A percentile compares a stretch with the other conserved stretches of the same genome.
phyloP scores from a whole-genome alignment of 1,140 invertebrate genomes.

The Phocides pigmalion region DNA sequence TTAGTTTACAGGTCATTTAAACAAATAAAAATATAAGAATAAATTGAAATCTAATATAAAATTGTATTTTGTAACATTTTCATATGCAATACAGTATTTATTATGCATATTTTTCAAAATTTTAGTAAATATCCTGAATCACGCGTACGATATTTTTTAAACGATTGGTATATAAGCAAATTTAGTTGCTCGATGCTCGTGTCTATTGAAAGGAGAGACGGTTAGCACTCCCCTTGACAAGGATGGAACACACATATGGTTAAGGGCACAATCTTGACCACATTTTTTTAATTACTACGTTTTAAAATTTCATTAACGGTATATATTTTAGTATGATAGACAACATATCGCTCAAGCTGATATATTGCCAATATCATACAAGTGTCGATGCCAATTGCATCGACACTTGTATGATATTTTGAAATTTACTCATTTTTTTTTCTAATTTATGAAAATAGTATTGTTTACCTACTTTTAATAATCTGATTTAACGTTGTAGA shows the following conservation, averaged over 20 bases:
- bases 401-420: too few species aligned
- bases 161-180: conserved; percentile 2
- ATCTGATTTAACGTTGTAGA: too few species aligned
- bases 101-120: background rate
- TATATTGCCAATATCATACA: too few species aligned
- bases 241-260: conserved; percentile 37
- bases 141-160: conserved; percentile 3
- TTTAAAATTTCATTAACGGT: too few species aligned
- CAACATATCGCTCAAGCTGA: too few species aligned
- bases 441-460: too few species aligned
- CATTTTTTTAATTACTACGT: conserved; percentile 18
- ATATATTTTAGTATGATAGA: too few species aligned
- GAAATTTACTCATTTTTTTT: too few species aligned
- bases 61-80: background rate
- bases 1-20: background rate
- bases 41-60: background rate
- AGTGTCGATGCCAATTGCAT: too few species aligned
- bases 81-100: background rate
- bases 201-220: conserved; percentile 38
- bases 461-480: too few species aligned
- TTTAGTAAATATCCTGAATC: conserved; percentile 3
- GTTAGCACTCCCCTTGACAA: conserved; percentile 42
- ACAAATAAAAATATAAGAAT: background rate
- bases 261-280: conserved; percentile 25
- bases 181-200: background rate